Percentiles rank a stretch among this genome's conserved stretches.
These are phyloP conservation scores for Axis porcinus DNA, from an alignment of 2,113 vertebrate genomes.

Conservation along the genomic window DNA sequence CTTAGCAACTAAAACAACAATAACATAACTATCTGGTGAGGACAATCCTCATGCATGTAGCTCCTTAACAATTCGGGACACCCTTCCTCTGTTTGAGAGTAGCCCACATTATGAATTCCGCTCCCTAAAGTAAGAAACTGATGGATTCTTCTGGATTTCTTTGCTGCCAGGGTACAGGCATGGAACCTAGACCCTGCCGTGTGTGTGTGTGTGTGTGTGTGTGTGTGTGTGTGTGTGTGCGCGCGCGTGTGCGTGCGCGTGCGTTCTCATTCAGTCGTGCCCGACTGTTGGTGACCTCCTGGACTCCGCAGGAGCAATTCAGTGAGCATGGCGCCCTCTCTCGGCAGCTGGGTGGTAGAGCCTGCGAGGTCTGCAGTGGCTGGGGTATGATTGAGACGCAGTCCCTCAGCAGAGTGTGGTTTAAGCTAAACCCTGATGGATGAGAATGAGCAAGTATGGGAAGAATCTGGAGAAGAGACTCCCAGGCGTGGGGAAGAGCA, in stretches of 20 bases:
- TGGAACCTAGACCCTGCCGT: not conserved
- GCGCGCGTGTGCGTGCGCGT: accelerated
- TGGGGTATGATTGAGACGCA: not conserved
- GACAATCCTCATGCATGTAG: no score
- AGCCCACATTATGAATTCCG: not conserved
- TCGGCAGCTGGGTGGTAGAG: not conserved
- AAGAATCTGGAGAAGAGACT: not conserved
- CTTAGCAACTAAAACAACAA: not conserved
- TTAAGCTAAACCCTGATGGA: not conserved
- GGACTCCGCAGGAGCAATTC: not conserved
- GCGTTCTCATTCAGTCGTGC: not conserved
- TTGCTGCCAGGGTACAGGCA: not conserved
- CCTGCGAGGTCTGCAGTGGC: no score
- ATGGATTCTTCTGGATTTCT: not conserved
- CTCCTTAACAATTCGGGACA: not conserved
- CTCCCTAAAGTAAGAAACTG: not conserved
- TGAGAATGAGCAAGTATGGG: not conserved
- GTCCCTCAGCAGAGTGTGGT: not conserved
- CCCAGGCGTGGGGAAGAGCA: not conserved
- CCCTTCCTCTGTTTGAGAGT: not conserved
- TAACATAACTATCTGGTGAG: not conserved
- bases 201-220: not conserved
- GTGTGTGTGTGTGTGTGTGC: not conserved
- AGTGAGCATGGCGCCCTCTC: not conserved
- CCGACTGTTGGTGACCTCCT: not conserved